Evolutionary conservation across 2,888 invertebrate species (phyloP), one percentile per base, ranked within the genome.

Genomic region (Euplagia quadripunctaria): DNA sequence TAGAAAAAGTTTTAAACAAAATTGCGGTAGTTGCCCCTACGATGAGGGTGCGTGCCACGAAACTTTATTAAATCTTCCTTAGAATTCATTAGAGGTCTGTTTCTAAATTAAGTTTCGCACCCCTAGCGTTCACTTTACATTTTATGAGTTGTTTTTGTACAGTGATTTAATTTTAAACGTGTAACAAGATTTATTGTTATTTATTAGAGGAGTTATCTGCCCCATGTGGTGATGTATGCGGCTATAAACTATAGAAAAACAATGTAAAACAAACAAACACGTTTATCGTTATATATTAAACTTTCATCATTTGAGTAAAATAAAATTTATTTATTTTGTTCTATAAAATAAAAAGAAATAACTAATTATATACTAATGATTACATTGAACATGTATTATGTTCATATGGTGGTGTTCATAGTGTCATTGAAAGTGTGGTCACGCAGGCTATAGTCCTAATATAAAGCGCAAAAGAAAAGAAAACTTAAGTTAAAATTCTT

Each of bases 41-140:
- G 86, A 82, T 78, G 83, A 85, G 87, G 86, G 85, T 83, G 82
- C 85, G 84, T 79, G 82, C 84, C 82, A 87, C 78, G 84, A 82
- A 83, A 84, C 87, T 90, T 92, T 93, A 93, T 92, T 93, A 92
- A 93, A 91, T 90, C 89, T 90, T 89, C 87, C 89, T 89, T 86
- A 89, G 90, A 92, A 93, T 93, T 92, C 92, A 93, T 93, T 93
- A 93, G 86, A 85, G 82, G 82, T 84, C 82, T 82, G 89, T 88
- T 85, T 84, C 89, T 89, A 91, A 93, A 93, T 93, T 93, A 92
- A 93, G 90, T 92, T 92, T 91, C 83, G 86, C 90, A 87, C 91
- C 90, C 88, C 84, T 85, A 70, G 70, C 82, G 80, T 82, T 87
- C 81, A 87, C 88, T 89, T 89, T 88, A 87, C 87, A 87, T 87